Evolutionary conservation across 2,888 invertebrate genomes (phyloP).

Genomic region (Anticlea derivata): DNA sequence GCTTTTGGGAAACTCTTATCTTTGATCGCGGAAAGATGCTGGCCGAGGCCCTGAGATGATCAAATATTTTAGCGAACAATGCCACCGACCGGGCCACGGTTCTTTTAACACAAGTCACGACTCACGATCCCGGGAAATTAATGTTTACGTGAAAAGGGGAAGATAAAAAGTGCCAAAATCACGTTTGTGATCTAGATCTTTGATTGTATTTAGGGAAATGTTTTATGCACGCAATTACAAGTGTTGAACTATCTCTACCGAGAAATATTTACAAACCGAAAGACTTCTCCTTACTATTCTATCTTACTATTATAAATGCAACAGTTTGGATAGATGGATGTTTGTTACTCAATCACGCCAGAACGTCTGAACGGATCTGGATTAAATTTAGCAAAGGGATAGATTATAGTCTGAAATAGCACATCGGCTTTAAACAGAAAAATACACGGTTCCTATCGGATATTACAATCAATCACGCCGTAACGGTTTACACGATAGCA

Average conservation of each 20-base stretch:
- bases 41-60: conserved; percentile 42
- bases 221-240: conserved; percentile 1
- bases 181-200: not conserved
- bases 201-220: conserved; percentile 12
- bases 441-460: too few relatives aligned
- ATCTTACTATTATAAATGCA: too few relatives aligned
- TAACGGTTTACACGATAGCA: too few relatives aligned
- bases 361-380: too few relatives aligned
- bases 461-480: too few relatives aligned
- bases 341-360: too few relatives aligned
- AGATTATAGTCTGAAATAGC: too few relatives aligned
- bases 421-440: too few relatives aligned
- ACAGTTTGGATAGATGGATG: too few relatives aligned
- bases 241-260: conserved; percentile 1
- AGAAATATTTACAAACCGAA: conserved; percentile 1
- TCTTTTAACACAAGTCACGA: conserved; percentile 66
- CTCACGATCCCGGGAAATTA: conserved; percentile 53
- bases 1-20: conserved; percentile 54
- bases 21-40: conserved; percentile 45
- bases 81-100: conserved; percentile 40
- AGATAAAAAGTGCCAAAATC: conserved; percentile 24
- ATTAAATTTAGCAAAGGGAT: too few relatives aligned
- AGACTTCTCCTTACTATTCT: too few relatives aligned
- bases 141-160: conserved; percentile 49
- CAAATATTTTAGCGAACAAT: conserved; percentile 54